phyloP scores from a whole-genome alignment of 2,113 vertebrate species.

The Leuciscus idus region DNA sequence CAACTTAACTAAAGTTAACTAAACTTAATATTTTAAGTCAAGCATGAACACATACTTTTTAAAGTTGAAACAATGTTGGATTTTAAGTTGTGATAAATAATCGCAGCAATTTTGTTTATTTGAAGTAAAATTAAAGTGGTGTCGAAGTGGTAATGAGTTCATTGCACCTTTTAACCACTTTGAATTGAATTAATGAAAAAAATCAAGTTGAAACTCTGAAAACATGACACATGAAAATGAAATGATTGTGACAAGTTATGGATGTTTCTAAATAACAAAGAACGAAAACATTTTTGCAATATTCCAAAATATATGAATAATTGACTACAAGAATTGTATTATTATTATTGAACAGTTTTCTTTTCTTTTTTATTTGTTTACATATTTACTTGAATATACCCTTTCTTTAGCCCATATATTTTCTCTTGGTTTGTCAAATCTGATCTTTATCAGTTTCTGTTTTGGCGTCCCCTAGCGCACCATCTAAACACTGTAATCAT shows the following conservation, averaged over 20 bases:
- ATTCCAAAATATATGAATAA: background rate
- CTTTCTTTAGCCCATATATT: background rate
- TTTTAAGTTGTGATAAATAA: too few relatives aligned
- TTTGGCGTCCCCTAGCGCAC: constrained; percentile 34
- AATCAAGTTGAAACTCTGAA: background rate
- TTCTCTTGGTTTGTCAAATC: background rate
- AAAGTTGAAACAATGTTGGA: too few relatives aligned
- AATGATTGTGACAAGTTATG: background rate
- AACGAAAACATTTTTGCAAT: background rate
- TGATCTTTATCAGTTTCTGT: background rate
- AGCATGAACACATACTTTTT: too few relatives aligned
- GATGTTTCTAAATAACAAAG: background rate
- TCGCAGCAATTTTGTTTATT: too few relatives aligned
- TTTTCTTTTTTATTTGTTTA: background rate
- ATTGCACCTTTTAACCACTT: background rate
- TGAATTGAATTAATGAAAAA: background rate
- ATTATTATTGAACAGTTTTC: background rate
- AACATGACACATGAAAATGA: background rate
- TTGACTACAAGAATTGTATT: background rate
- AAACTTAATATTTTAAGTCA: too few relatives aligned
- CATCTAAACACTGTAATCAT: constrained; percentile 3
- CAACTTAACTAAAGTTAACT: too few relatives aligned
- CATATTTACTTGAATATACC: background rate
- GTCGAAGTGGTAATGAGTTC: background rate
- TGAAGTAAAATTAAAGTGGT: background rate